phyloP scores from a whole-genome alignment of 2,888 invertebrate genomes.

The Bellardia bayeri region DNA sequence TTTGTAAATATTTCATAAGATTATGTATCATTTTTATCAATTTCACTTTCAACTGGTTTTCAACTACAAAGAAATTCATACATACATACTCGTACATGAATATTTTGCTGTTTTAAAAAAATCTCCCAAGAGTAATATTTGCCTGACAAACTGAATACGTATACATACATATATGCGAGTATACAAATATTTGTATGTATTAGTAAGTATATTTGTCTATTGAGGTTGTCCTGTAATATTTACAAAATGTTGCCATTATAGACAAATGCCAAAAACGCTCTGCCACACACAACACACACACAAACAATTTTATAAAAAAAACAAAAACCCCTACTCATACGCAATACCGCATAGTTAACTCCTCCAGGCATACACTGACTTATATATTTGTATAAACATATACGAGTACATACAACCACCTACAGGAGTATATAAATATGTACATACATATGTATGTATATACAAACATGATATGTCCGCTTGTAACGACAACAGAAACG shows the following conservation, averaged over 20 bases:
- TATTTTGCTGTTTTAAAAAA: slow-evolving; percentile 8
- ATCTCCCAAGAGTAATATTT: slow-evolving; percentile 45
- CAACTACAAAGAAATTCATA: not conserved
- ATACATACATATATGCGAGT: not conserved
- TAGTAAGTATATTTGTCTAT: slow-evolving; percentile 53
- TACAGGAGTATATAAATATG: slow-evolving; percentile 16
- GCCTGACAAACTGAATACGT: slow-evolving; percentile 2
- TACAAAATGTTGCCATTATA: slow-evolving; percentile 48
- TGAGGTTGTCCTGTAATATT: slow-evolving; percentile 65
- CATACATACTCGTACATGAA: not conserved
- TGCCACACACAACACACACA: slow-evolving; percentile 5
- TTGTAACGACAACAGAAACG: slow-evolving; percentile 37
- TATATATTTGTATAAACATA: not conserved
- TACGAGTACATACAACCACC: not conserved
- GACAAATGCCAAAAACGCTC: slow-evolving; percentile 57
- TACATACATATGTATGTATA: no score
- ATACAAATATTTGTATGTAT: not conserved
- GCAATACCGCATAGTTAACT: slow-evolving; percentile 65
- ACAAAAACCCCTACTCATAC: slow-evolving; percentile 27
- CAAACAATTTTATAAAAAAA: no score
- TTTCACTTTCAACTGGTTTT: slow-evolving; percentile 56
- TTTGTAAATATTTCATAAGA: slow-evolving; percentile 17
- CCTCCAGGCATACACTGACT: slow-evolving; percentile 34
- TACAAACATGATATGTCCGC: no score
- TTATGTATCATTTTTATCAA: slow-evolving; percentile 11